Percentiles rank a stretch among this genome's conserved stretches.
Conservation (phyloP, 2,888 invertebrate species). For the Anorthoa munda region DNA sequence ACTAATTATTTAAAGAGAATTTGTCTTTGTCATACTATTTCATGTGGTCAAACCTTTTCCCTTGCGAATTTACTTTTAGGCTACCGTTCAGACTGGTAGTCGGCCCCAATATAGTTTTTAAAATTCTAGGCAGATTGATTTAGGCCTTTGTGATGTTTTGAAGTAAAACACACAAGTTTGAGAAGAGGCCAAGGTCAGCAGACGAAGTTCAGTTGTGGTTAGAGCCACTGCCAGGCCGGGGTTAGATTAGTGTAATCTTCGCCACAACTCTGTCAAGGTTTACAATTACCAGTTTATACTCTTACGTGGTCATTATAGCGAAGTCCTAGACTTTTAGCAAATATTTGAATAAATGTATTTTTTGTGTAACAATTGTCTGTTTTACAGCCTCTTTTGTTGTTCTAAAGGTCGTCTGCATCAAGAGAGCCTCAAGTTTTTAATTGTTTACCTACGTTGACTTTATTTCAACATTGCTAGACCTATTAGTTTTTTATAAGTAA, state of each 20-base stretch:
- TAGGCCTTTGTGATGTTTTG: conserved; percentile 22
- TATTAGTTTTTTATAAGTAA: no score
- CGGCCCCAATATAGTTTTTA: no score
- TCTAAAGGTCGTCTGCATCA: not conserved
- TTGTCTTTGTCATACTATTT: no score
- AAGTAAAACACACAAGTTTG: conserved; percentile 42
- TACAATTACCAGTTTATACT: conserved; percentile 70
- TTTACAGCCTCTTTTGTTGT: not conserved
- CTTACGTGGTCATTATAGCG: conserved; percentile 65
- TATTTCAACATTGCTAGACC: not conserved
- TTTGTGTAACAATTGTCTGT: not conserved
- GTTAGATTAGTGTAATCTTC: conserved; percentile 84
- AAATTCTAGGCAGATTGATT: not conserved
- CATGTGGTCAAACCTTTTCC: no score
- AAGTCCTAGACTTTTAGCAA: conserved; percentile 47
- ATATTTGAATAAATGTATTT: conserved; percentile 43
- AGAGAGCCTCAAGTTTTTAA: not conserved
- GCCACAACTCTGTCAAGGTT: conserved; percentile 82
- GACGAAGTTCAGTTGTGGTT: conserved; percentile 82
- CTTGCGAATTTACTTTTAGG: no score
- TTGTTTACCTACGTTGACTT: not conserved
- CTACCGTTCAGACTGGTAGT: no score
- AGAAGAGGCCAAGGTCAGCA: conserved; percentile 72
- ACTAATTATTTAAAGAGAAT: no score
- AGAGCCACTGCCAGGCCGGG: conserved; percentile 65